Evolutionary conservation across 2,113 vertebrate genomes (phyloP).

Genomic region (Proteles cristata): DNA sequence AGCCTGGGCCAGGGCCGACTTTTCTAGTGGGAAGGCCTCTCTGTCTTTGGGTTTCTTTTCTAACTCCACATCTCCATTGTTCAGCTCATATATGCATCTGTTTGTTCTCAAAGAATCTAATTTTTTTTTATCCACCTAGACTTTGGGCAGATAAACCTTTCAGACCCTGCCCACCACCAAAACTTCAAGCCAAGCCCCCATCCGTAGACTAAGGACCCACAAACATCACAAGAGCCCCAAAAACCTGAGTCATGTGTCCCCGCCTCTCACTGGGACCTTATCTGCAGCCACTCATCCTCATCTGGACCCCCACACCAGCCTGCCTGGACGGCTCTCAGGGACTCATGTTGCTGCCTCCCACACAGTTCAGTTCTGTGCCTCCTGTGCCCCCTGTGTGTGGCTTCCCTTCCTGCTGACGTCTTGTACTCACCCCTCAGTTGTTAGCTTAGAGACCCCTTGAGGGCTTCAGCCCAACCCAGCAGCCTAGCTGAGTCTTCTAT

Average conservation of each 20-base stretch:
- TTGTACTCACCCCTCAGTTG: not conserved
- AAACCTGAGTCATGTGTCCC: constrained; percentile 12
- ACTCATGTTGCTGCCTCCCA: not conserved
- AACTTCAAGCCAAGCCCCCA: not conserved
- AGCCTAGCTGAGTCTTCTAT: not conserved
- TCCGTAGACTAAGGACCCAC: not conserved
- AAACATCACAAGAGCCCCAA: not conserved
- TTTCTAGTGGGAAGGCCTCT: not conserved
- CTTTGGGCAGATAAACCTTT: not conserved
- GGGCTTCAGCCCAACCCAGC: accelerated
- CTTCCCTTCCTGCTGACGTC: not conserved
- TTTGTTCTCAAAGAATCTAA: not conserved
- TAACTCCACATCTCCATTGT: not conserved
- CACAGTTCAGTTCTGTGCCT: not conserved
- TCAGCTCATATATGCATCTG: not conserved
- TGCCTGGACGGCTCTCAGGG: not conserved
- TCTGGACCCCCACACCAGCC: not conserved
- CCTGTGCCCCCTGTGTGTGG: not conserved
- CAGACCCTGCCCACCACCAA: not conserved
- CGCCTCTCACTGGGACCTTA: not conserved
- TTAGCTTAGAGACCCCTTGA: not conserved
- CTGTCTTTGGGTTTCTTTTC: not conserved
- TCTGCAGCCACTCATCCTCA: not conserved
- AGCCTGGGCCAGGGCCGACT: not conserved
- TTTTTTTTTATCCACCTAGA: not conserved